A percentile compares a stretch with the other conserved stretches of the same genome.
These are phyloP conservation scores for Sebastes schlegelii DNA, from an alignment of 2,113 vertebrate genomes.

Conservation along the genomic window DNA sequence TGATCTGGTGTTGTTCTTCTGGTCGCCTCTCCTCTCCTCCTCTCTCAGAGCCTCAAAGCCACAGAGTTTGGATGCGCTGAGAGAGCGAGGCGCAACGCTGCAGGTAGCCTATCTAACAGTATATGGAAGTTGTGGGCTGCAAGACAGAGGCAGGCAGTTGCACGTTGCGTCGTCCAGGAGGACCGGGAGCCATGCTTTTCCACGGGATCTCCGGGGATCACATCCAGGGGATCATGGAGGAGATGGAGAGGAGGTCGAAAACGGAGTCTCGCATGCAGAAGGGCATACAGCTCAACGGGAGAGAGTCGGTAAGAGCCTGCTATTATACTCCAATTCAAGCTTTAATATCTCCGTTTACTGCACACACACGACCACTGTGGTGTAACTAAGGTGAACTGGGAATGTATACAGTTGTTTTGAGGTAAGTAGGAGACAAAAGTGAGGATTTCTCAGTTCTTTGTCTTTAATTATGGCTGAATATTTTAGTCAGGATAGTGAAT, in stretches of 20 bases:
- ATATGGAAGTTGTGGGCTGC: constrained; percentile 99
- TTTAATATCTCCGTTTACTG: background rate
- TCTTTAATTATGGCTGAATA: background rate
- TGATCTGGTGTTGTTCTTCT: constrained; percentile 59
- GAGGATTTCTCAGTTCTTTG: background rate
- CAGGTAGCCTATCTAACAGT: constrained; percentile 75
- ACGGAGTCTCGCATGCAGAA: constrained; percentile 95
- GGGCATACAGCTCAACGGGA: constrained; percentile 96
- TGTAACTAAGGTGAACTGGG: background rate
- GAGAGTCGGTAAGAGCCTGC: constrained; percentile 92
- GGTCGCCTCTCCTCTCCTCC: constrained; percentile 56
- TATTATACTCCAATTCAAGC: background rate
- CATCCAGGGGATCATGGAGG: constrained; percentile 99
- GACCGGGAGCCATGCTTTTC: constrained; percentile 99
- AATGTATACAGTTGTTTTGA: background rate
- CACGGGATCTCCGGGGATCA: constrained; percentile 99
- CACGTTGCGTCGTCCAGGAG: constrained; percentile 91
- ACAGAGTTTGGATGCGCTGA: constrained; percentile 90
- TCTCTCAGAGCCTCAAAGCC: constrained; percentile 45
- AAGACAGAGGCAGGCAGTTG: constrained; percentile 96
- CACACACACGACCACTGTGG: background rate
- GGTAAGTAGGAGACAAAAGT: background rate
- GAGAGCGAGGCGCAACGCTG: constrained; percentile 82
- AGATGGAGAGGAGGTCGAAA: constrained; percentile 99
- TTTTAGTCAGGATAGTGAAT: background rate